A percentile compares a stretch with the other conserved stretches of the same genome.
phyloP scores from a whole-genome alignment of 2,888 invertebrate species.

The Hypomecis atomaria region DNA sequence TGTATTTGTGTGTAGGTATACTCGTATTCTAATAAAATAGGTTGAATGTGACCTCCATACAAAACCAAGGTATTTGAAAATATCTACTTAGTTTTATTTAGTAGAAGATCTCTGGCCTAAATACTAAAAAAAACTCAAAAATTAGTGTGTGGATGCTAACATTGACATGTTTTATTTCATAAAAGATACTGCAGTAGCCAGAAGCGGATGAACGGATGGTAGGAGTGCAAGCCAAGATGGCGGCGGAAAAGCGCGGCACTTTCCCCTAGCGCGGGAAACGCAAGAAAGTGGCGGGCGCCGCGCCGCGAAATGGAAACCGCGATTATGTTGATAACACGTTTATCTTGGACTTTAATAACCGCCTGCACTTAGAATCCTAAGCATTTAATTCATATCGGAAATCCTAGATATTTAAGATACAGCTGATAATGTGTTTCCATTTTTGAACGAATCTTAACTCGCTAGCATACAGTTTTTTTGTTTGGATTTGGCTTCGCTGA shows the following conservation, averaged over 20 bases:
- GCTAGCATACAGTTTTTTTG: too few relatives aligned
- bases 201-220: constrained; percentile 44
- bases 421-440: neutral
- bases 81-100: too few relatives aligned
- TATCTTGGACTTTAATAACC: constrained; percentile 64
- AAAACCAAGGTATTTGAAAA: too few relatives aligned
- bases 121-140: neutral
- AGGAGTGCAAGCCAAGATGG: constrained; percentile 69
- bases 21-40: too few relatives aligned
- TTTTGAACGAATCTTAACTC: neutral
- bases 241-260: constrained; percentile 82
- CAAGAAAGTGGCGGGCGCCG: constrained; percentile 74
- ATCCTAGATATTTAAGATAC: neutral
- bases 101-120: neutral
- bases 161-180: neutral
- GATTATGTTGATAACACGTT: constrained; percentile 77
- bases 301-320: constrained; percentile 81
- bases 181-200: constrained; percentile 24
- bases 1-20: too few relatives aligned
- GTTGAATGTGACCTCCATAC: too few relatives aligned
- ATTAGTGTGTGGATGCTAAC: neutral
- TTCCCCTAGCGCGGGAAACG: constrained; percentile 82
- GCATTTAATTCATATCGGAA: constrained; percentile 7
- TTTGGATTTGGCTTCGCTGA: too few relatives aligned
- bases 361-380: constrained; percentile 33